Evolutionary conservation across 1,140 invertebrate species (phyloP).

Genomic region (Elysia chlorotica): DNA sequence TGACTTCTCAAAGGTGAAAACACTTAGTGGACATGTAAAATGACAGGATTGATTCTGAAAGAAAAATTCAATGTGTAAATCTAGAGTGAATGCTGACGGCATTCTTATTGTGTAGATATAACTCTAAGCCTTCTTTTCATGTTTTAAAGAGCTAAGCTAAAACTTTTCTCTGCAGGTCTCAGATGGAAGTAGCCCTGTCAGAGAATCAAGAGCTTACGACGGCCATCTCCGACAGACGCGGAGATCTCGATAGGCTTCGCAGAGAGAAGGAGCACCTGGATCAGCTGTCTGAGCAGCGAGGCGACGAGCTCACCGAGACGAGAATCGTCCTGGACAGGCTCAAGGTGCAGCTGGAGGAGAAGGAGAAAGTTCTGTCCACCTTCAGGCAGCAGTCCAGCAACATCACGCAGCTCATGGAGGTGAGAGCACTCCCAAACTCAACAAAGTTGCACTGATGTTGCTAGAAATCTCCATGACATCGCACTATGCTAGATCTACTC

Average conservation of each 20-base stretch:
- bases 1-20: not conserved
- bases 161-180: slow-evolving; percentile 11
- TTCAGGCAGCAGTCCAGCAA: slow-evolving; percentile 47
- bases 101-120: no score
- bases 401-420: slow-evolving; percentile 45
- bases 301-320: slow-evolving; percentile 39
- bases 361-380: slow-evolving; percentile 45
- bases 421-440: no score
- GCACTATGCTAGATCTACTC: no score
- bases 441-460: no score
- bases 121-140: no score
- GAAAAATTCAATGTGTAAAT: no score
- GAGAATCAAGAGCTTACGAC: slow-evolving; percentile 37
- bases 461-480: no score
- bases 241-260: slow-evolving; percentile 40
- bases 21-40: not conserved
- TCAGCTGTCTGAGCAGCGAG: slow-evolving; percentile 42
- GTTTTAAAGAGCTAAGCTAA: no score
- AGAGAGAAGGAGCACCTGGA: slow-evolving; percentile 51
- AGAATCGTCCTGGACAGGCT: slow-evolving; percentile 42
- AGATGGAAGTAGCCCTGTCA: slow-evolving; percentile 12
- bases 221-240: slow-evolving; percentile 35
- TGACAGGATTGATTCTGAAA: not conserved
- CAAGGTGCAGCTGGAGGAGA: slow-evolving; percentile 50
- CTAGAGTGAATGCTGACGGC: not conserved